Evolutionary conservation across 2,113 vertebrate species (phyloP), one percentile per base, ranked within the genome.

Genomic region (Nyctereutes procyonoides): DNA sequence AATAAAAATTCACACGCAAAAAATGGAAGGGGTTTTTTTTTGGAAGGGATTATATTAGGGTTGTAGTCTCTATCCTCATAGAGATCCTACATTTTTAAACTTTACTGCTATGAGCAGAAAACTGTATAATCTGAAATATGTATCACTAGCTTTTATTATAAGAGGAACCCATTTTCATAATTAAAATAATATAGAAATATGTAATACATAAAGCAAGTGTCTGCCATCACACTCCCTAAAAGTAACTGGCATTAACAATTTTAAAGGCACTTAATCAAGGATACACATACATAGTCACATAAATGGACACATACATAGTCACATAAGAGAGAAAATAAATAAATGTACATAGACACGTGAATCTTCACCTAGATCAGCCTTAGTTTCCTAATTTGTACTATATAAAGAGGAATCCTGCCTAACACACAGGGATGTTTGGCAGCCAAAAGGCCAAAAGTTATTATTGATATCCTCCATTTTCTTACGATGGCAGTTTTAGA

Each of bases 111-210:
- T 26, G 8, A 95, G 10, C 10, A 86, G 53, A 58, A 94, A 96
- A 79, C 4, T 56, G 19, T 60, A 74, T 90, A 89, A 69, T 65
- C 71, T 30, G 13, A 81, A 60, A 69, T 69, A 56, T 20, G 22
- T 20, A 17, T 63, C 60, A 48, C 8, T 55, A 43, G 22, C 24
- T 82, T 94, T 79, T 56, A 92, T 83, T 94, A 96, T 84, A 69
- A 95, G 84, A 60, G 26, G 16, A 88, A 73, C 6, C 80, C 20
- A 94, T 94, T 90, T 88, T 81, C 48, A 94, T 71, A 81, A 83
- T 95, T 91, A 32, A 83, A 93, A 65, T 92, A 74, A 84, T 82
- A 38, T 22, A 82, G 60, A 82, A n/a, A 65, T 43, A 88, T 35
- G 19, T 63, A 77, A 88, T 58, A 48, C 76, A 84, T 77, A 93